Percentiles rank a stretch among this genome's conserved stretches.
phyloP scores from a whole-genome alignment of 1,140 invertebrate species.

The Steinernema khuongi region DNA sequence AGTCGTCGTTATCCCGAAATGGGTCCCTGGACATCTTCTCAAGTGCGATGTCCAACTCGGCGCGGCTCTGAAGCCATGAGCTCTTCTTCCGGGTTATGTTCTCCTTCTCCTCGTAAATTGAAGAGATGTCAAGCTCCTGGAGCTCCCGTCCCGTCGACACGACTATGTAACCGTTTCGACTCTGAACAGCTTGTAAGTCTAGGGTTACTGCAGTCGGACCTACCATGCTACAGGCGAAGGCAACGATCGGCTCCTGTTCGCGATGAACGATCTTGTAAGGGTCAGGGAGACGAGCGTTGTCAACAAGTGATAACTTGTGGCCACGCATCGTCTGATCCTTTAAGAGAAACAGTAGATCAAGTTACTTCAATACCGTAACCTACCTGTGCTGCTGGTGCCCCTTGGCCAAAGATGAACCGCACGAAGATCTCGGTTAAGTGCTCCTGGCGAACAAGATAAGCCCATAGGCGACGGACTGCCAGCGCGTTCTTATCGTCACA shows the following conservation, averaged over 20 bases:
- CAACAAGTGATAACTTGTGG: slow-evolving; percentile 8
- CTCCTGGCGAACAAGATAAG: slow-evolving; percentile 84
- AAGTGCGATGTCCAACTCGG: slow-evolving; percentile 49
- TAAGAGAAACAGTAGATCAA: background rate
- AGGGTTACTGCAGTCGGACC: slow-evolving; percentile 33
- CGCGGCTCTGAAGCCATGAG: slow-evolving; percentile 38
- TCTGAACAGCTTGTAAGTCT: slow-evolving; percentile 62
- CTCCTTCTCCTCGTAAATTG: slow-evolving; percentile 50
- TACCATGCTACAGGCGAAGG: slow-evolving; percentile 90
- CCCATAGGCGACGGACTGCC: slow-evolving; percentile 75
- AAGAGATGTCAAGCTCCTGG: slow-evolving; percentile 95
- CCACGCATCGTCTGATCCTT: slow-evolving; percentile 24
- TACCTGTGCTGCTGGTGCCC: slow-evolving; percentile 59
- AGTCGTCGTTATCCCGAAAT: slow-evolving; percentile 55
- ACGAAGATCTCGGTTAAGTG: slow-evolving; percentile 89
- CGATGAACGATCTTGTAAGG: slow-evolving; percentile 92
- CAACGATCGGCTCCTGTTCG: slow-evolving; percentile 93
- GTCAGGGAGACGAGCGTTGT: slow-evolving; percentile 42
- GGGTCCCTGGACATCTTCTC: slow-evolving; percentile 43
- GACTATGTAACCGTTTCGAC: slow-evolving; percentile 75
- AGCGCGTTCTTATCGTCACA: slow-evolving; percentile 61
- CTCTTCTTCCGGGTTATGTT: slow-evolving; percentile 25
- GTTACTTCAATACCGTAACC: background rate
- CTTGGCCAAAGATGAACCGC: slow-evolving; percentile 81
- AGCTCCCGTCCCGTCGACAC: slow-evolving; percentile 90